Percentiles rank a stretch among this genome's conserved stretches.
These are phyloP conservation scores for Mugil cephalus DNA, from an alignment of 2,113 vertebrate genomes.

Conservation along the genomic window DNA sequence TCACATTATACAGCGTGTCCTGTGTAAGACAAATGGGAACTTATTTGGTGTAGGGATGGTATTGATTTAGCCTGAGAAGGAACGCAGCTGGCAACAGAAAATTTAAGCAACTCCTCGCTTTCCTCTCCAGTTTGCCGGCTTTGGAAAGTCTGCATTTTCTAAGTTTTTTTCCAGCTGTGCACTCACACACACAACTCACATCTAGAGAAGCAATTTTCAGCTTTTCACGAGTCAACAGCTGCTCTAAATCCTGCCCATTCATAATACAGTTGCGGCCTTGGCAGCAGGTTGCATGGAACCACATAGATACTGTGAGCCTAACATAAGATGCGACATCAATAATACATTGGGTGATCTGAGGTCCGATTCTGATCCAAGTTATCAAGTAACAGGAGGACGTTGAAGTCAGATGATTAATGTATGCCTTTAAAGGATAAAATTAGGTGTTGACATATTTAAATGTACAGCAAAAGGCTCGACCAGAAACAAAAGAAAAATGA, in stretches of 20 bases:
- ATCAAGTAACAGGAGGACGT: not conserved
- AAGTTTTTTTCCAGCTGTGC: not conserved
- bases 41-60: too few relatives aligned
- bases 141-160: too few relatives aligned
- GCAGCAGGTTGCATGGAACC: not conserved
- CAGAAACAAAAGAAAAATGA: not conserved
- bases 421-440: not conserved
- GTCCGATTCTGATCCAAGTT: slow-evolving; percentile 4
- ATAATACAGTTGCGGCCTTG: slow-evolving; percentile 1
- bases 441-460: not conserved
- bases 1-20: not conserved
- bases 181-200: too few relatives aligned
- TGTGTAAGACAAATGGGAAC: not conserved
- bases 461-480: not conserved
- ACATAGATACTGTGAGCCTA: slow-evolving; percentile 13
- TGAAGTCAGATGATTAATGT: too few relatives aligned
- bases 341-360: slow-evolving; percentile 25
- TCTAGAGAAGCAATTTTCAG: too few relatives aligned
- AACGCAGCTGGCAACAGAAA: too few relatives aligned
- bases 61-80: not conserved
- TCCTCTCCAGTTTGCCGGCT: not conserved
- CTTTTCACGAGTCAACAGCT: slow-evolving; percentile 27
- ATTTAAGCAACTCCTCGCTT: not conserved
- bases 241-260: slow-evolving; percentile 6
- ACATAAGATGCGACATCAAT: slow-evolving; percentile 32